Evolutionary conservation across 2,113 vertebrate species (phyloP).

Genomic region (Clarias batrachus): DNA sequence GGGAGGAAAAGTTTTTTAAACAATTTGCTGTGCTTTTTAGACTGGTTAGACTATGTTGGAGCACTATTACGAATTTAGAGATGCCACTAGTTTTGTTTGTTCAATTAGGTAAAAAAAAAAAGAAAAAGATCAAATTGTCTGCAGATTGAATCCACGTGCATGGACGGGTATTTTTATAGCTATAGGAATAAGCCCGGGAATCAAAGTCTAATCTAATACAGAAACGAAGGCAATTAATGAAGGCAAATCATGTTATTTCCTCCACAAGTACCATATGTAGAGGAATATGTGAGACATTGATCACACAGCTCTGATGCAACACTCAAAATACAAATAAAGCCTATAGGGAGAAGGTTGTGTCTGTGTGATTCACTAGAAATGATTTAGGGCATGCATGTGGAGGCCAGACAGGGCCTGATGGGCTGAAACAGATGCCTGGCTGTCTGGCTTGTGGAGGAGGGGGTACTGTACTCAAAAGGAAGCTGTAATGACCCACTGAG

Average conservation of each 20-base stretch:
- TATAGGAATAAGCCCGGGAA: background rate
- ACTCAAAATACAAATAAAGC: conserved; percentile 51
- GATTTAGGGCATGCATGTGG: conserved; percentile 67
- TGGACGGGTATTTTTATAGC: background rate
- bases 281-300: background rate
- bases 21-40: conserved; percentile 31
- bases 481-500: conserved; percentile 57
- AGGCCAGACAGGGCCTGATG: conserved; percentile 68
- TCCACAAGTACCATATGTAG: conserved; percentile 1
- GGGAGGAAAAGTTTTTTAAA: conserved; percentile 48
- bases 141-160: background rate
- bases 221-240: background rate
- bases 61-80: background rate
- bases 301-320: conserved; percentile 44
- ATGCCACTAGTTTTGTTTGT: background rate
- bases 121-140: background rate
- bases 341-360: conserved; percentile 31
- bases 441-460: conserved; percentile 60
- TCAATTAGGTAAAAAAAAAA: background rate
- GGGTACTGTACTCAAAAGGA: conserved; percentile 45
- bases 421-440: conserved; percentile 73
- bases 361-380: conserved; percentile 58
- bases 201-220: background rate
- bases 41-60: conserved; percentile 1
- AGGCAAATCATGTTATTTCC: background rate